These are phyloP conservation scores for Uropetala carovei DNA, from an alignment of 2,888 invertebrate species.

Conservation along the genomic window DNA sequence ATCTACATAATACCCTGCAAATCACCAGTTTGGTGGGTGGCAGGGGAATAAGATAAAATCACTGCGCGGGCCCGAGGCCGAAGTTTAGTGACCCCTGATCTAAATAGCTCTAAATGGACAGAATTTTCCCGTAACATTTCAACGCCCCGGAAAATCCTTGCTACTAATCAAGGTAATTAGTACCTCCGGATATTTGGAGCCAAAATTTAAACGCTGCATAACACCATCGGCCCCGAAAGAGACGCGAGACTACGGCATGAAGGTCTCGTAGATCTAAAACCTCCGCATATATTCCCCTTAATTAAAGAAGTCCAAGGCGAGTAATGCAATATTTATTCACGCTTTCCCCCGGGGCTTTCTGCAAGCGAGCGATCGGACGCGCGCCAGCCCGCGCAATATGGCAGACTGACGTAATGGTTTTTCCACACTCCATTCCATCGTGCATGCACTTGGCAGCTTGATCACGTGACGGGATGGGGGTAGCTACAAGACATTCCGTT, in stretches of 20 bases:
- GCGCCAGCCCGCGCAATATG: background rate
- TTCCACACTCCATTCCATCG: background rate
- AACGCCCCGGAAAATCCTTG: too few relatives aligned
- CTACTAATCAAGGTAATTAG: too few relatives aligned
- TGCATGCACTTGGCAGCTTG: background rate
- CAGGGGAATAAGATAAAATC: too few relatives aligned
- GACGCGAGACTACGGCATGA: background rate
- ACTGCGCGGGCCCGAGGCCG: too few relatives aligned
- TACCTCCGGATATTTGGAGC: too few relatives aligned
- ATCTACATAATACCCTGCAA: too few relatives aligned
- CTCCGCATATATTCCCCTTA: background rate
- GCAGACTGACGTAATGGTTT: background rate
- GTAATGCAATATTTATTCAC: constrained; percentile 14
- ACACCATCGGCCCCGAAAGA: too few relatives aligned
- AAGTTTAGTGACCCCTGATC: too few relatives aligned
- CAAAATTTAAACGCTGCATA: too few relatives aligned
- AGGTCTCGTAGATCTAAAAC: background rate
- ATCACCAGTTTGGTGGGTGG: too few relatives aligned
- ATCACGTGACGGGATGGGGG: background rate
- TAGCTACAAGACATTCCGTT: background rate
- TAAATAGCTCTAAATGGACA: too few relatives aligned
- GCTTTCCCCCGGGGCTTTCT: background rate
- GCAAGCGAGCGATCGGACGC: background rate
- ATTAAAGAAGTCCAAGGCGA: background rate
- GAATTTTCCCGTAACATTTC: too few relatives aligned